Conservation (phyloP, 1,140 invertebrate genomes). For the Laodelphax striatellus region DNA sequence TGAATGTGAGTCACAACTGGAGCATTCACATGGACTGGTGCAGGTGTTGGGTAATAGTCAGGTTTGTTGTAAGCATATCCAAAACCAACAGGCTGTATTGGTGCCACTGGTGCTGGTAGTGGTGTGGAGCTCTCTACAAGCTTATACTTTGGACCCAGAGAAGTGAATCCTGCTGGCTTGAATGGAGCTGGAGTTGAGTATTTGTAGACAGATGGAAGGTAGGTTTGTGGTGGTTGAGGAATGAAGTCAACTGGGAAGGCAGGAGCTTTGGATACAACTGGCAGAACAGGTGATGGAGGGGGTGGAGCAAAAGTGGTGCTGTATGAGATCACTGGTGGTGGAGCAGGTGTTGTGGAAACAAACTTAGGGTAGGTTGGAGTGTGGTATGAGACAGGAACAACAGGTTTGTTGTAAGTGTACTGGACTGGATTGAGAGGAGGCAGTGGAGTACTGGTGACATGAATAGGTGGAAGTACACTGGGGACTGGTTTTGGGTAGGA, state of each 20-base stretch:
- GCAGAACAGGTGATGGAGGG: neutral
- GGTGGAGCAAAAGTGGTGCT: neutral
- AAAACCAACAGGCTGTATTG: neutral
- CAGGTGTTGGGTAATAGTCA: neutral
- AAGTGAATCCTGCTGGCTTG: slow-evolving; percentile 1
- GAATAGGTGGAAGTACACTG: slow-evolving; percentile 8
- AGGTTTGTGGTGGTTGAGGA: neutral
- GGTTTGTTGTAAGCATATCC: neutral
- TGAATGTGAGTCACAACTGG: too few species aligned
- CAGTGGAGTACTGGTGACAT: slow-evolving; percentile 8
- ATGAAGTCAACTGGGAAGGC: neutral
- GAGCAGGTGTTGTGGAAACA: neutral
- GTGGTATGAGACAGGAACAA: neutral
- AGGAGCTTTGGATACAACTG: neutral
- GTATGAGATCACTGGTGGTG: slow-evolving; percentile 5
- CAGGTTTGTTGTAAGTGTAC: slow-evolving; percentile 13
- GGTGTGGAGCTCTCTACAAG: neutral
- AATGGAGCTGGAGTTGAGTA: slow-evolving; percentile 4
- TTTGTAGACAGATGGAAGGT: neutral
- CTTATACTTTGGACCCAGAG: neutral
- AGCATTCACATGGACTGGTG: too few species aligned
- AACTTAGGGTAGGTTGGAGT: neutral
- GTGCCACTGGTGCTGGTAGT: neutral
- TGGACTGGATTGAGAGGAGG: slow-evolving; percentile 18
- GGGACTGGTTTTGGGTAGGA: slow-evolving; percentile 2